Base-by-base conservation (phyloP, 2,888 invertebrate genomes). In the Ophonus ardosiacus region DNA sequence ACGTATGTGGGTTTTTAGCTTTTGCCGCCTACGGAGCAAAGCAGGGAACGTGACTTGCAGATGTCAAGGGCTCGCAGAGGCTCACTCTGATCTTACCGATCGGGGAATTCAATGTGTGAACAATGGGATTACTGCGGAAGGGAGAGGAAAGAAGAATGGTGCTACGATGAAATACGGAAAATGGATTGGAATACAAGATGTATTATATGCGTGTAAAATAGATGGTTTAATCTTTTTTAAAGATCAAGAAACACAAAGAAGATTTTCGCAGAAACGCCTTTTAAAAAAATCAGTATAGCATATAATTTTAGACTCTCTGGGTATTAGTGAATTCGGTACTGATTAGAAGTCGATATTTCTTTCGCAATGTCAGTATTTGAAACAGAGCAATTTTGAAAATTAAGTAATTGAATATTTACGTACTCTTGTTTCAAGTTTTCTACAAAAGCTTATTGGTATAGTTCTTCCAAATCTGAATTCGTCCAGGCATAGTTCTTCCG, bases 1-100 rank as follows among this genome's bases (percentile, higher is more conserved):
- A 79, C 79, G 79, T 79, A 59, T 59, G 79, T 61, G 24, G 79
- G 61, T 61, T 79, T 79, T 79, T 79, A 78, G 57, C 31, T 31
- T 31, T 31, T 31, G 31, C 31, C 31, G 31, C 78, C 68, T n/a
- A n/a, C 31, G n/a, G 1, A 31, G 31, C 2, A 31, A 31, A 31
- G 59, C 59, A 21, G 40, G 56, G 79, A 17, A 79, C 79, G 79
- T 79, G 79, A 57, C 59, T 79, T 79, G 24, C 68, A 24, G 68
- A 68, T 68, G 68, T 68, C 68, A 68, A 68, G 40, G 24, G 40
- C 24, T 7, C 24, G 68, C 38, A 10, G 68, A 13, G 6, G 68
- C 38, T 68, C 31, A 31, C 38, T 68, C 31, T 68, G 68, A 68
- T 68, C 68, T 68, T 24, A 38, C 68, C 68, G 68, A 68, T 40